Percentiles rank a stretch among this genome's conserved stretches.
Evolutionary conservation across 2,888 invertebrate genomes (phyloP).

Genomic region (Xanthia togata): DNA sequence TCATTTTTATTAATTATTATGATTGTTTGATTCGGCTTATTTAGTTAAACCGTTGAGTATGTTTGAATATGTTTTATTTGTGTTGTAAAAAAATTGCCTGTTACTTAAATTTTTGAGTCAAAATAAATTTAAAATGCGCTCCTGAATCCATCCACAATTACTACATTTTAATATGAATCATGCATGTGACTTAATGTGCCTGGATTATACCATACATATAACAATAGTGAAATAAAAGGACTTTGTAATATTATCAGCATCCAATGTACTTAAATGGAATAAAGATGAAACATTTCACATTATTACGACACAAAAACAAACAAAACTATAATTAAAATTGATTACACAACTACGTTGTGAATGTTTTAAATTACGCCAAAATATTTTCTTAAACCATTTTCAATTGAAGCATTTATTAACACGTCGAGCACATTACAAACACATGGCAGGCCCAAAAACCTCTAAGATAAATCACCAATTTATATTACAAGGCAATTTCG

Average conservation of each 20-base stretch:
- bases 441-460: slow-evolving; percentile 42
- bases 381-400: slow-evolving; percentile 44
- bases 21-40: slow-evolving; percentile 19
- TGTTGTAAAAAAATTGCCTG: neutral
- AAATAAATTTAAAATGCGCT: neutral
- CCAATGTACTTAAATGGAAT: neutral
- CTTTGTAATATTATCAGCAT: neutral
- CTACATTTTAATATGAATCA: neutral
- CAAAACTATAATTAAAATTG: slow-evolving; percentile 9
- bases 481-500: slow-evolving; percentile 51
- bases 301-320: neutral
- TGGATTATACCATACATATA: neutral
- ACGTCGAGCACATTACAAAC: slow-evolving; percentile 53
- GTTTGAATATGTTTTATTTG: no score
- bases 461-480: slow-evolving; percentile 61
- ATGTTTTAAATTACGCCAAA: slow-evolving; percentile 33
- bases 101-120: neutral
- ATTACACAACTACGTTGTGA: slow-evolving; percentile 11
- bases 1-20: slow-evolving; percentile 19
- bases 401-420: slow-evolving; percentile 52
- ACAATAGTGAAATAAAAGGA: neutral
- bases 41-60: no score
- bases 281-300: neutral
- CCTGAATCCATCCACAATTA: neutral
- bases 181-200: neutral